Conservation (phyloP, 1,140 invertebrate species). For the Drosophila rufa region DNA sequence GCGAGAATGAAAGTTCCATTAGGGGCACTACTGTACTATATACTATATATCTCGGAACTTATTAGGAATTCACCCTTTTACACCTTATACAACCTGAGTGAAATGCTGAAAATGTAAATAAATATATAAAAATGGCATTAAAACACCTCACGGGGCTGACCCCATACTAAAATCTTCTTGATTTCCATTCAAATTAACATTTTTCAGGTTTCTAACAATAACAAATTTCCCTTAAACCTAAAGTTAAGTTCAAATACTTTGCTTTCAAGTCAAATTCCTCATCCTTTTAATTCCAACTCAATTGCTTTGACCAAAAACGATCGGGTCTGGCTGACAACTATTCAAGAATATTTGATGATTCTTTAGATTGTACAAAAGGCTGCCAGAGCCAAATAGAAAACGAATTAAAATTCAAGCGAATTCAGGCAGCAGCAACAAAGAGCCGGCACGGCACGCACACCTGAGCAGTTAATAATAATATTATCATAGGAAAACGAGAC, state of each 20-base stretch:
- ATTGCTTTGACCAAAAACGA: conserved; percentile 20
- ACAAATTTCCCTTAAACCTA: neutral
- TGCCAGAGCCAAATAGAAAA: conserved; percentile 51
- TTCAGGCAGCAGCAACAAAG: conserved; percentile 36
- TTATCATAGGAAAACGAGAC: conserved; percentile 70
- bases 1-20: conserved; percentile 29
- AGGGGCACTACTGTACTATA: neutral
- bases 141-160: neutral
- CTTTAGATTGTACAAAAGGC: conserved; percentile 54
- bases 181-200: neutral
- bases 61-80: neutral
- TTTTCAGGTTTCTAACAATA: neutral
- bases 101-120: conserved; percentile 1
- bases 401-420: conserved; percentile 68
- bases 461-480: conserved; percentile 24
- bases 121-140: neutral
- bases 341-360: conserved; percentile 54
- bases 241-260: neutral
- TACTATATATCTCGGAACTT: neutral
- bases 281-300: conserved; percentile 9
- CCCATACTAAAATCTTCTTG: neutral
- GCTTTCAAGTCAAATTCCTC: conserved; percentile 2
- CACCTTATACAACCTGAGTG: neutral
- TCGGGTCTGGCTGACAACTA: conserved; percentile 34
- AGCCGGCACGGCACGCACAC: conserved; percentile 43